phyloP scores from a whole-genome alignment of 37 sponge, comb jelly and placozoan species.

The Halisarca cf. caerulea region DNA sequence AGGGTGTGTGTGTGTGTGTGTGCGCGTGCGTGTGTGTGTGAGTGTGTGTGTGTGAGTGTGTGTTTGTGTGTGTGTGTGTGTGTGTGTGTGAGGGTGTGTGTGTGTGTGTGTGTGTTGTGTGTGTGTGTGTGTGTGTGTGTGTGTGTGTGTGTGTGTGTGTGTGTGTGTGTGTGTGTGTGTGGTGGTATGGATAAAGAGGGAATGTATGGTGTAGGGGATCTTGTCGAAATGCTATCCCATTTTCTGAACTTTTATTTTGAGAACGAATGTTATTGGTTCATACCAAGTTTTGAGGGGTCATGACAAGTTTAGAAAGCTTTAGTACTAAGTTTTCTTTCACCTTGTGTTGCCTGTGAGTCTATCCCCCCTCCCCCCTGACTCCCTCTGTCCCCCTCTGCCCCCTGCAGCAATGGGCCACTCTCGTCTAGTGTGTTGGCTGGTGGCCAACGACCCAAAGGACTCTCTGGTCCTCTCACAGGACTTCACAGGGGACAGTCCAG shows the following conservation, averaged over 20 bases:
- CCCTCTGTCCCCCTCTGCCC: no score
- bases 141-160: no score
- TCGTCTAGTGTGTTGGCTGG: conserved; percentile 63
- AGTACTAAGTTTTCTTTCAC: not conserved
- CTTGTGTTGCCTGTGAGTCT: not conserved
- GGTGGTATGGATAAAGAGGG: no score
- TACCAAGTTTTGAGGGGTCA: not conserved
- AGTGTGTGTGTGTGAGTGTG: not conserved
- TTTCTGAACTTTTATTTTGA: no score
- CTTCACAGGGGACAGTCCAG: conserved; percentile 75
- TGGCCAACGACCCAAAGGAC: conserved; percentile 69
- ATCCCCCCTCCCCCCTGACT: not conserved
- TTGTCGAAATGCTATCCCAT: no score
- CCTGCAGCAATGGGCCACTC: conserved; percentile 57
- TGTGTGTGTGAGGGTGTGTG: not conserved
- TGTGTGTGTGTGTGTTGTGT: not conserved
- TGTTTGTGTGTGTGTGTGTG: no score
- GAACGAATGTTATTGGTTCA: not conserved
- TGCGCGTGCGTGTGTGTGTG: not conserved
- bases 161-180: no score
- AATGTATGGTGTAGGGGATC: no score
- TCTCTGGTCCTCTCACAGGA: conserved; percentile 50
- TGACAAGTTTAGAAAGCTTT: not conserved
- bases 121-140: no score
- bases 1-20: not conserved